Evolutionary conservation across 2,797 vertebrate species (phyloP).

Genomic region (Chlorospingus semifuscus): DNA sequence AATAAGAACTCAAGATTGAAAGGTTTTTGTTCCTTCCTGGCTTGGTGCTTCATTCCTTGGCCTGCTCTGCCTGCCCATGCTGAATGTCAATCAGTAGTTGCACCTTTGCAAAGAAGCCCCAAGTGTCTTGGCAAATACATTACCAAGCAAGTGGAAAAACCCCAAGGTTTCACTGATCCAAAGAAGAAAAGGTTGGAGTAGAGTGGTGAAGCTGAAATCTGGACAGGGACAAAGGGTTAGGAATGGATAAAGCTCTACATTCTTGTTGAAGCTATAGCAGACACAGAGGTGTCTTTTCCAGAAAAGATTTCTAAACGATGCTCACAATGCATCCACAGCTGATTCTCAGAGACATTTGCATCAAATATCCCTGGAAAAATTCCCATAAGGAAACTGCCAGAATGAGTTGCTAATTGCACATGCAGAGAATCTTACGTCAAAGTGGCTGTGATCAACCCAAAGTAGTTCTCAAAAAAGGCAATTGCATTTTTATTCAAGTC

Average conservation of each 20-base stretch:
- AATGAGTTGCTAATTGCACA: slow-evolving; percentile 1
- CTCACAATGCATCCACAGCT: background rate
- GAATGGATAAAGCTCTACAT: background rate
- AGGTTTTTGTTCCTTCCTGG: background rate
- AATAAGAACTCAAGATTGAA: slow-evolving; percentile 1
- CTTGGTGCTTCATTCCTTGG: slow-evolving; percentile 15
- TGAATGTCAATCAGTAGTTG: background rate
- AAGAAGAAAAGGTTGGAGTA: background rate
- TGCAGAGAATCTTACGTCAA: background rate
- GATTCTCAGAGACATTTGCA: background rate
- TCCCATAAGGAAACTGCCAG: background rate
- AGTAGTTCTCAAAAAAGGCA: slow-evolving; percentile 10
- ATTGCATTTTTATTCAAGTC: slow-evolving; percentile 16
- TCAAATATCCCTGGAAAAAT: slow-evolving; percentile 7
- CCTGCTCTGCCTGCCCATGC: background rate
- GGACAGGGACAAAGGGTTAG: background rate
- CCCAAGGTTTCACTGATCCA: background rate
- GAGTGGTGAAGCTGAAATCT: background rate
- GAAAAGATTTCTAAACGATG: background rate
- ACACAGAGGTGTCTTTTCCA: background rate
- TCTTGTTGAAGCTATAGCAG: background rate
- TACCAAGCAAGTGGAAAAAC: background rate
- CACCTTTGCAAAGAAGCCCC: background rate
- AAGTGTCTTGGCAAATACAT: background rate
- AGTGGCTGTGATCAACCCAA: background rate